Percentiles rank a stretch among this genome's conserved stretches.
Conservation (phyloP, 2,113 vertebrate genomes). For the Sula dactylatra region DNA sequence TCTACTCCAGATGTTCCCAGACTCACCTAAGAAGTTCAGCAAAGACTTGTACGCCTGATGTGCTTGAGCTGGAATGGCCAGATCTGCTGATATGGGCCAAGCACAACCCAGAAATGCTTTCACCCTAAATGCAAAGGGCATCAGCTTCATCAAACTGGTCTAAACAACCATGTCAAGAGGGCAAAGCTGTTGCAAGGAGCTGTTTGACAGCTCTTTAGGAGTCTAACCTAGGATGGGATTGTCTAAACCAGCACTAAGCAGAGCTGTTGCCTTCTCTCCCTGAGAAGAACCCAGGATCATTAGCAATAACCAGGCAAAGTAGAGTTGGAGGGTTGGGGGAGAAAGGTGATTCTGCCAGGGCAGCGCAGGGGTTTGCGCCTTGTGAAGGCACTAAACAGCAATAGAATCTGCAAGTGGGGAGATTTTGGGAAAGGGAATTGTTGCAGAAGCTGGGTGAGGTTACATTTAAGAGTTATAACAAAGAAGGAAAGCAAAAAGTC, state of each 20-base stretch:
- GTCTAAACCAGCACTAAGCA: not conserved
- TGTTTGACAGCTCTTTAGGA: not conserved
- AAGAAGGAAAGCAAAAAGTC: not conserved
- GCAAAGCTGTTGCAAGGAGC: not conserved
- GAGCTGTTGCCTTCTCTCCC: not conserved
- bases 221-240: not conserved
- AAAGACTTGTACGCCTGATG: not conserved
- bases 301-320: not conserved
- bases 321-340: not conserved
- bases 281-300: not conserved
- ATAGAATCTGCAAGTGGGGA: not conserved
- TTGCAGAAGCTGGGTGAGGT: not conserved
- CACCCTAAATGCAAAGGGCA: not conserved
- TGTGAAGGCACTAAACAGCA: not conserved
- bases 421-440: not conserved
- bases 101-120: not conserved
- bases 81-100: not conserved
- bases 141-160: not conserved
- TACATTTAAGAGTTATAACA: not conserved
- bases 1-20: not conserved
- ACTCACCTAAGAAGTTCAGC: not conserved
- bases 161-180: not conserved
- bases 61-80: not conserved
- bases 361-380: not conserved
- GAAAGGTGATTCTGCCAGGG: not conserved